A percentile compares a stretch with the other conserved stretches of the same genome.
These are phyloP conservation scores for Bombus fervidus DNA, from an alignment of 1,140 invertebrate genomes.

Conservation along the genomic window DNA sequence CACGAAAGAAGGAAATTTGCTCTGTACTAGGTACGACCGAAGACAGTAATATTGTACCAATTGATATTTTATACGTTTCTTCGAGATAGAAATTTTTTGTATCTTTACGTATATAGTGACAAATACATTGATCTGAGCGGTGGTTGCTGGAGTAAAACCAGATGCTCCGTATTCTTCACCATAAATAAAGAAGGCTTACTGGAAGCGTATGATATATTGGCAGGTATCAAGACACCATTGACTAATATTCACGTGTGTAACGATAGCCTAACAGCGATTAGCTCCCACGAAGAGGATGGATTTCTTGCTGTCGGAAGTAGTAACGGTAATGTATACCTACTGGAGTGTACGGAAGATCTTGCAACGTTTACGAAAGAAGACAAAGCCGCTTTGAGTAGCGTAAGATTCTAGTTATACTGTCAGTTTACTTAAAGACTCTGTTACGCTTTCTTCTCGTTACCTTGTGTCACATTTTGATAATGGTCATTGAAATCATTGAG, in stretches of 20 bases:
- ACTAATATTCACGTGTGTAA: slow-evolving; percentile 89
- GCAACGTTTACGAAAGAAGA: slow-evolving; percentile 91
- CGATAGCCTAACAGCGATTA: slow-evolving; percentile 84
- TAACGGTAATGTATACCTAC: slow-evolving; percentile 90
- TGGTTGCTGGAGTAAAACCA: slow-evolving; percentile 94
- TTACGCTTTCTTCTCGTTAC: background rate
- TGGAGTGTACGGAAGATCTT: slow-evolving; percentile 92
- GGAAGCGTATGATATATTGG: slow-evolving; percentile 93
- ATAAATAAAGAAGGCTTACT: slow-evolving; percentile 87
- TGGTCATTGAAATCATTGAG: background rate
- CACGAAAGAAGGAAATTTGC: slow-evolving; percentile 91
- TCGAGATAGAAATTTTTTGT: no score
- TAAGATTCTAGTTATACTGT: slow-evolving; percentile 75
- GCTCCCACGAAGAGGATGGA: slow-evolving; percentile 83
- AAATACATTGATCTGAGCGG: slow-evolving; percentile 85
- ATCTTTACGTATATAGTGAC: background rate
- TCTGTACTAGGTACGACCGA: slow-evolving; percentile 86
- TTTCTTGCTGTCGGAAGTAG: slow-evolving; percentile 92
- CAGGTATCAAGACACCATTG: slow-evolving; percentile 90
- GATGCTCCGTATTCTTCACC: slow-evolving; percentile 74
- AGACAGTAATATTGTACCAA: no score
- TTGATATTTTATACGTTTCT: no score
- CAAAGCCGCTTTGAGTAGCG: slow-evolving; percentile 89
- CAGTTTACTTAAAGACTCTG: no score
- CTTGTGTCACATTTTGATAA: no score